Evolutionary conservation across 2,888 invertebrate species (phyloP), one percentile per base, ranked within the genome.

Genomic region (Drosophila diplacantha): DNA sequence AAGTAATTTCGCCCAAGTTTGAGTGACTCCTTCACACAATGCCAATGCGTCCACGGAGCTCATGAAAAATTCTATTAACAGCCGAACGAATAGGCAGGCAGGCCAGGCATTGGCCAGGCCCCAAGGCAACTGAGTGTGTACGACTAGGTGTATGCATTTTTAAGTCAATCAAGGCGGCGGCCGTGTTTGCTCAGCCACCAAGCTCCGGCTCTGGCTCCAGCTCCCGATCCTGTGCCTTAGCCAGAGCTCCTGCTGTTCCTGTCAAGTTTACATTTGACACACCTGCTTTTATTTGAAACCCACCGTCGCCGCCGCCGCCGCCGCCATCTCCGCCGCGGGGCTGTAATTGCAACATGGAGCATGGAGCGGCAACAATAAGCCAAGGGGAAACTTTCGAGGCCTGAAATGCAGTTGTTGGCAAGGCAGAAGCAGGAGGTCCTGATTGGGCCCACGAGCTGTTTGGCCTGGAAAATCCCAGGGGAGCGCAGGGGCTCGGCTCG

Each of bases 281-380:
- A 81, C 82, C 81, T 82, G 80, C 78, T 82, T 81, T 77, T 73
- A 80, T 82, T 80, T 75, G 75, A 77, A 80, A 75, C 69, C 71
- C 75, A 75, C 77, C 80, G 64, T 56, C 72, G 74, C 80, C 77
- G 63, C 60, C 74, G 77, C 77, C 74, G 3, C 12, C 26, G 26
- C 9, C 75, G 80, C 80, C 80, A 26, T 43, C 43, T 26, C 26
- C 75, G 82, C 82, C 80, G 66, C 61, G 54, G 67, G 74, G 73
- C 72, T 65, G 74, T 81, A 74, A 82, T 80, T 82, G 80, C 82
- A 75, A 70, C 77, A 69, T 75, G 74, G 69, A 71, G 62, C 74
- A 75, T 71, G 69, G 81, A 75, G 69, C 73, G 67, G 71, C 65
- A 71, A 61, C 69, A 77, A 46, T 65, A 64, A 53, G 63, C 67